Conservation (phyloP, 2,888 invertebrate species). For the Andrena bicolor region DNA sequence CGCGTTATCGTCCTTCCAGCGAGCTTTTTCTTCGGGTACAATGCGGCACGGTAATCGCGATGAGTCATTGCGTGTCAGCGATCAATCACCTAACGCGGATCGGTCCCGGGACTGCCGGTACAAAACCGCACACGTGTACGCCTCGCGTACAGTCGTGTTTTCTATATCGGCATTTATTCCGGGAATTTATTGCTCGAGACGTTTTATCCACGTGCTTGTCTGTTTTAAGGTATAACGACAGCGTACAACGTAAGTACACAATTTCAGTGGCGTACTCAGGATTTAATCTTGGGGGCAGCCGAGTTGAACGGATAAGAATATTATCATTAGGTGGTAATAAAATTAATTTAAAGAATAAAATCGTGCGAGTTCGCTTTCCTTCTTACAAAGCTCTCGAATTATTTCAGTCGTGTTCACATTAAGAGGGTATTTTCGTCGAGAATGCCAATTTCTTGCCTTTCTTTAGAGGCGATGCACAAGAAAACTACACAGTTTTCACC, state of each 20-base stretch:
- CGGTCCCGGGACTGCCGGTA: constrained; percentile 63
- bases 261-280: too few species aligned
- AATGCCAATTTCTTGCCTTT: too few species aligned
- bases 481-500: too few species aligned
- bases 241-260: background rate
- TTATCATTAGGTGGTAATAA: too few species aligned
- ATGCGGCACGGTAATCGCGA: constrained; percentile 65
- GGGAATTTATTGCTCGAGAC: constrained; percentile 57
- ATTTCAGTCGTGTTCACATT: too few species aligned
- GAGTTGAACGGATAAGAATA: too few species aligned
- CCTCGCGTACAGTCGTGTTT: constrained; percentile 50
- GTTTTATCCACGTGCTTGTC: constrained; percentile 14
- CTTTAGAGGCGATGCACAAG: too few species aligned
- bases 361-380: too few species aligned
- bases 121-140: constrained; percentile 67
- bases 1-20: constrained; percentile 62
- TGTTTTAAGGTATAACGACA: background rate
- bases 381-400: too few species aligned
- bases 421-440: too few species aligned
- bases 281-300: too few species aligned
- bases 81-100: constrained; percentile 73
- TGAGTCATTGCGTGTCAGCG: constrained; percentile 73
- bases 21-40: constrained; percentile 59
- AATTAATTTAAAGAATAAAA: too few species aligned
- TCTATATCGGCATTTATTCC: constrained; percentile 61